These are phyloP conservation scores for Ispidina lecontei DNA, from an alignment of 2,797 vertebrate genomes.

Conservation along the genomic window DNA sequence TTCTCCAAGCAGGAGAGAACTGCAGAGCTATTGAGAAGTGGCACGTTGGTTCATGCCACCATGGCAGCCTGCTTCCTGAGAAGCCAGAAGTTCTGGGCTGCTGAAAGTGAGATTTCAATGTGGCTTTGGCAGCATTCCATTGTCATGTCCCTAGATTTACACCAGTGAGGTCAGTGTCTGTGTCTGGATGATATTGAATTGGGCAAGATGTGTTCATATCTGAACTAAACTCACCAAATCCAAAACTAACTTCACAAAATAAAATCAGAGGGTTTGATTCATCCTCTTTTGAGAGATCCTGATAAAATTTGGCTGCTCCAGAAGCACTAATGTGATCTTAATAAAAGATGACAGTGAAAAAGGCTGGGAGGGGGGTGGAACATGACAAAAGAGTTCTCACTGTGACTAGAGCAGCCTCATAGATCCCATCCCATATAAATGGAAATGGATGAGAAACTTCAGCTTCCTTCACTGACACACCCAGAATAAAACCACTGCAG, in stretches of 20 bases:
- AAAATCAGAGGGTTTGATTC: conserved; percentile 52
- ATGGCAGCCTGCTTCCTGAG: conserved; percentile 68
- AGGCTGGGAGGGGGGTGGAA: not conserved
- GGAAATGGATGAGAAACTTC: conserved; percentile 15
- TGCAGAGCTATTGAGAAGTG: conserved; percentile 41
- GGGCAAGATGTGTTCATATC: conserved; percentile 29
- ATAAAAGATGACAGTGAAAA: conserved; percentile 51
- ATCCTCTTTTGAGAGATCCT: conserved; percentile 32
- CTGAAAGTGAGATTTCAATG: conserved; percentile 67
- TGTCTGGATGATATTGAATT: conserved; percentile 45
- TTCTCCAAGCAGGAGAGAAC: conserved; percentile 59
- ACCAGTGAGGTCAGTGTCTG: not conserved
- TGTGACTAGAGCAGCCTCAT: not conserved
- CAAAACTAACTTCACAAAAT: conserved; percentile 43
- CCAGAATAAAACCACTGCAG: conserved; percentile 14
- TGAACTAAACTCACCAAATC: conserved; percentile 43
- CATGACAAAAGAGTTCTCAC: conserved; percentile 16
- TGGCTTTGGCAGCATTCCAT: conserved; percentile 36
- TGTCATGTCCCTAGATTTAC: conserved; percentile 51
- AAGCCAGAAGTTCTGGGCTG: conserved; percentile 53
- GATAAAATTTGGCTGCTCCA: conserved; percentile 31
- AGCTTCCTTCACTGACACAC: conserved; percentile 23
- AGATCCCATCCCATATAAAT: conserved; percentile 1
- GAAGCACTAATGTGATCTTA: conserved; percentile 31
- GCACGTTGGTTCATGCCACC: not conserved